Percentiles rank a stretch among this genome's conserved stretches.
Conservation (phyloP, 2,113 vertebrate genomes). For the Paralichthys olivaceus region DNA sequence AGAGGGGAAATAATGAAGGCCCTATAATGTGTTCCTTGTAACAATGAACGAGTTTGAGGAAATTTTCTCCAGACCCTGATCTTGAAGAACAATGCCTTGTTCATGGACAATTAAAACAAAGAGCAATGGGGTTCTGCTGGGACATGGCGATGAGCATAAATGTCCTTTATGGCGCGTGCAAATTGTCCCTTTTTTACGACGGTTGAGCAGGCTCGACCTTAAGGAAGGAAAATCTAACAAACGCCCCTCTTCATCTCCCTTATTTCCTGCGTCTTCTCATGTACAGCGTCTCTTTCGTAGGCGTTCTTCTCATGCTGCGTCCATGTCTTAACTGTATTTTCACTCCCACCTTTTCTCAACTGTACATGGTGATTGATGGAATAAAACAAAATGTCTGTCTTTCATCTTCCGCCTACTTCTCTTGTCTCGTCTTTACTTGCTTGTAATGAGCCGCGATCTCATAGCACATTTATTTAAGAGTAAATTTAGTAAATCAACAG, state of each 20-base stretch:
- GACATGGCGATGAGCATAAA: slow-evolving; percentile 69
- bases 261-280: slow-evolving; percentile 45
- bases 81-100: slow-evolving; percentile 78
- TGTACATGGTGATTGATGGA: slow-evolving; percentile 32
- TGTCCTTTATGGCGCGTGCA: slow-evolving; percentile 77
- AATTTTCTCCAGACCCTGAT: slow-evolving; percentile 71
- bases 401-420: too few species aligned
- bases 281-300: slow-evolving; percentile 11
- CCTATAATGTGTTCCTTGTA: slow-evolving; percentile 74
- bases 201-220: slow-evolving; percentile 63
- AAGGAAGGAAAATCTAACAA: slow-evolving; percentile 60
- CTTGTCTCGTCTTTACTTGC: too few species aligned
- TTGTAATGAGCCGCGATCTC: too few species aligned
- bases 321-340: neutral
- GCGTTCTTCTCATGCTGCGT: neutral
- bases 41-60: slow-evolving; percentile 72
- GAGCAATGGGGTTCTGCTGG: slow-evolving; percentile 73
- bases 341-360: neutral
- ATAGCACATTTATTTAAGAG: too few species aligned
- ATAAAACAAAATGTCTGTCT: neutral
- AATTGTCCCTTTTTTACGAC: slow-evolving; percentile 74
- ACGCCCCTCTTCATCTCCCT: slow-evolving; percentile 32
- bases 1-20: slow-evolving; percentile 72
- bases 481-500: too few species aligned
- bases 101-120: slow-evolving; percentile 82